These are phyloP conservation scores for Nomada ferruginata DNA, from an alignment of 2,888 invertebrate genomes.

Conservation along the genomic window DNA sequence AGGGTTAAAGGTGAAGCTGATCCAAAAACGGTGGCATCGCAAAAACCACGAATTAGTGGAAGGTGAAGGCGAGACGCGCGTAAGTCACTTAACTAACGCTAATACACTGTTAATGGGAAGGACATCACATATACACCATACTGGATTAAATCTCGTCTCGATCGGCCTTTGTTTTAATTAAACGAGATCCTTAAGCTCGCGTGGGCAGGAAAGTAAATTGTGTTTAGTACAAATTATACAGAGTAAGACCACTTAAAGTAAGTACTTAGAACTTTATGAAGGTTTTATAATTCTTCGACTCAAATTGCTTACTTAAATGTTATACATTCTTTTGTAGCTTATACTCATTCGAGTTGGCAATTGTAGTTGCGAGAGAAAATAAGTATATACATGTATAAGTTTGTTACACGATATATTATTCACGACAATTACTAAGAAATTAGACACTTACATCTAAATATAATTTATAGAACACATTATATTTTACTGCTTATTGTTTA, in stretches of 20 bases:
- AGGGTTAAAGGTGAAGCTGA: constrained; percentile 37
- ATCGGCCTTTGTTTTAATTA: constrained; percentile 44
- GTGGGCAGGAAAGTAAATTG: not conserved
- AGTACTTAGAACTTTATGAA: not conserved
- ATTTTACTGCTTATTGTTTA: no score
- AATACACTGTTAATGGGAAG: constrained; percentile 27
- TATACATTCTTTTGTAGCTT: no score
- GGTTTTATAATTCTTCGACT: no score
- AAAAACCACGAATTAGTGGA: constrained; percentile 47
- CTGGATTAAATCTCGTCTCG: constrained; percentile 20
- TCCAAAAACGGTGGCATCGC: constrained; percentile 19
- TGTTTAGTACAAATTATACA: not conserved
- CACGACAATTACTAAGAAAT: no score
- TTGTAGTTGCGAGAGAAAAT: no score
- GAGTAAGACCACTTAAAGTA: not conserved
- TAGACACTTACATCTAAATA: no score
- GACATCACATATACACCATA: constrained; percentile 9
- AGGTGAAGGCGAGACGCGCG: constrained; percentile 24
- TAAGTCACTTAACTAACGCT: constrained; percentile 9
- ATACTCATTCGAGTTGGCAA: no score
- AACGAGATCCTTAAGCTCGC: not conserved
- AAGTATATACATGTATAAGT: no score
- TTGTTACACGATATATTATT: no score
- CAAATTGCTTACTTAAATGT: no score
- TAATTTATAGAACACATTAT: no score